A percentile compares a stretch with the other conserved stretches of the same genome.
These are phyloP conservation scores for Corvus cornix DNA, from an alignment of 2,113 vertebrate species.

Conservation along the genomic window DNA sequence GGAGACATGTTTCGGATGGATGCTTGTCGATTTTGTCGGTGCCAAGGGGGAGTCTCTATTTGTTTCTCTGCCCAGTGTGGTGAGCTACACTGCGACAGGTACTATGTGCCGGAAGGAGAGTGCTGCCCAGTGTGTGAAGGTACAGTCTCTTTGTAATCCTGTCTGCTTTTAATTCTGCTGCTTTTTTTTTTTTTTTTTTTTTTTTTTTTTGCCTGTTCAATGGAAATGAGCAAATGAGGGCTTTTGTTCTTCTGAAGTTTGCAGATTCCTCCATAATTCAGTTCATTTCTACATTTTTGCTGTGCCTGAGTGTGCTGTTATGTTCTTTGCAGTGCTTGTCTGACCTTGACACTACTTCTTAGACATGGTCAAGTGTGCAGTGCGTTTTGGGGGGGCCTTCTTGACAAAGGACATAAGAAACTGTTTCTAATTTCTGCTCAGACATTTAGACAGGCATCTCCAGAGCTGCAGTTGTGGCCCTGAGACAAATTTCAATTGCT, in stretches of 20 bases:
- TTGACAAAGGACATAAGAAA: neutral
- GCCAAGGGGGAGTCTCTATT: constrained; percentile 87
- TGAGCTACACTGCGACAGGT: constrained; percentile 82
- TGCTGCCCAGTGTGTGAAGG: constrained; percentile 92
- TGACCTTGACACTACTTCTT: neutral
- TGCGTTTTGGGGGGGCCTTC: neutral
- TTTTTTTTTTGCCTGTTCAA: neutral
- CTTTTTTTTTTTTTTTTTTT: neutral
- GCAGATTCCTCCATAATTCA: neutral
- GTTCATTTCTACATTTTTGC: neutral
- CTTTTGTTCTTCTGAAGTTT: neutral
- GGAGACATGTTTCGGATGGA: constrained; percentile 91
- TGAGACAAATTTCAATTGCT: neutral
- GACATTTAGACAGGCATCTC: neutral
- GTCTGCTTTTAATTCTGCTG: neutral
- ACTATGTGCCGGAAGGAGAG: constrained; percentile 87
- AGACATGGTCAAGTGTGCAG: neutral
- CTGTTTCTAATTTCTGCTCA: neutral
- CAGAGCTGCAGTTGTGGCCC: neutral
- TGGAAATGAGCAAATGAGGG: neutral
- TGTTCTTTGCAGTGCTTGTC: neutral
- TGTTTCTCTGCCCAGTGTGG: constrained; percentile 89
- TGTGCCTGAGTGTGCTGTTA: neutral
- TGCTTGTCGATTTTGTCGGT: constrained; percentile 86
- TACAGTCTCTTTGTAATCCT: neutral